phyloP scores from a whole-genome alignment of 2,797 vertebrate genomes.

The Sebastes reedi region DNA sequence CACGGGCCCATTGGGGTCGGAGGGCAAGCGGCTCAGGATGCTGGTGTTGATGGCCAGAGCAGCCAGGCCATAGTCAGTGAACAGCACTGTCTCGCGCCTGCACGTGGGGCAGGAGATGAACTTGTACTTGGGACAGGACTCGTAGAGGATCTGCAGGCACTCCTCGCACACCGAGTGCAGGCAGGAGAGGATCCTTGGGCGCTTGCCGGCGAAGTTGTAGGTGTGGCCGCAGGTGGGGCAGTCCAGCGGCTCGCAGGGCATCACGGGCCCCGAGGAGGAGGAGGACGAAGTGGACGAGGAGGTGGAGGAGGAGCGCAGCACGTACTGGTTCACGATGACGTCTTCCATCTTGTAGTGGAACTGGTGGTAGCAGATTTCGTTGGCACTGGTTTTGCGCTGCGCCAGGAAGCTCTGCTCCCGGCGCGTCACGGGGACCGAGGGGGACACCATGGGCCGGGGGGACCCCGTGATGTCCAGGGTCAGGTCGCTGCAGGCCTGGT shows the following conservation, averaged over 20 bases:
- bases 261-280: conserved; percentile 81
- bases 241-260: conserved; percentile 94
- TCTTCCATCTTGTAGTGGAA: conserved; percentile 96
- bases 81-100: conserved; percentile 96
- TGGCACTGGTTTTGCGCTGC: conserved; percentile 87
- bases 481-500: conserved; percentile 96
- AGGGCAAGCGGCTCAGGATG: conserved; percentile 95
- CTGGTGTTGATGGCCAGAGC: conserved; percentile 98
- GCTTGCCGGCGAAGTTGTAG: conserved; percentile 95
- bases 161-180: conserved; percentile 99
- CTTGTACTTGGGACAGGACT: conserved; percentile 99
- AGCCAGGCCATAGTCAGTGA: conserved; percentile 97
- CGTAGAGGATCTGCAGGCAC: conserved; percentile 98
- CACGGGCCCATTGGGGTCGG: conserved; percentile 88
- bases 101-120: conserved; percentile 99
- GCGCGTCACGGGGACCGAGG: conserved; percentile 79
- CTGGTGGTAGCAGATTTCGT: conserved; percentile 95
- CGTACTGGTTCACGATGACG: conserved; percentile 97
- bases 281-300: conserved; percentile 79
- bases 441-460: conserved; percentile 78
- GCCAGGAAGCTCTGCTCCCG: conserved; percentile 86
- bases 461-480: conserved; percentile 84
- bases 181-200: conserved; percentile 96
- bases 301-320: conserved; percentile 87
- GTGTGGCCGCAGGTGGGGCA: conserved; percentile 98